Evolutionary conservation across 2,888 invertebrate species (phyloP), one percentile per base, ranked within the genome.

Genomic region (Drosophila longiperda): DNA sequence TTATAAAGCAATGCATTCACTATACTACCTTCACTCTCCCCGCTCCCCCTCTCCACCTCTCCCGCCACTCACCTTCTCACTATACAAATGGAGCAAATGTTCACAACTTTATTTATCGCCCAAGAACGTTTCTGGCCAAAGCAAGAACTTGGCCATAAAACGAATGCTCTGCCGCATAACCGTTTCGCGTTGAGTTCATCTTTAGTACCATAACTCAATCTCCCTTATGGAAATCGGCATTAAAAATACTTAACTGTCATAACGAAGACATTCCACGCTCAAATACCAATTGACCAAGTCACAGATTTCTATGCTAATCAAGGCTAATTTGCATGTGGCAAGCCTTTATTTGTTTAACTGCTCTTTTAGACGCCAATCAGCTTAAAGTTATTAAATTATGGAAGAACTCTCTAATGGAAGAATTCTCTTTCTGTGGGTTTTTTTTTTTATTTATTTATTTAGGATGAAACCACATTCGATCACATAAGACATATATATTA

Each of bases 51-150:
- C 0, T 20, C 8, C 33, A 4, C 17, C 0, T 2, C 52, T 15
- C 53, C 4, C 23, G 3, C 20, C 33, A 1, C 49, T 15, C 29
- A 29, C 29, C 12, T 20, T 6, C 2, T 29, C 55, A 55, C 68
- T 52, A 75, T 67, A 76, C 90, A 87, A 85, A 85, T 85, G 87
- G 88, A 73, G 83, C 67, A 77, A 82, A 76, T 87, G 89, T 81
- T 89, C 87, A 88, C 90, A 88, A 81, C 90, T 88, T 88, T 82
- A 88, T 90, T 90, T 88, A 87, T 85, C 82, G 84, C 74, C 75
- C 49, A 38, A 66, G 87, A 81, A 79, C 89, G 79, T 70, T 81
- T 71, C 74, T 66, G 60, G 78, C 73, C 67, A 57, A 69, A 42
- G 54, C 63, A 66, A 50, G 54, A 66, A 66, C 45, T 59, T 40